phyloP scores from a whole-genome alignment of 2,797 vertebrate genomes.

The Phoeniculus purpureus region DNA sequence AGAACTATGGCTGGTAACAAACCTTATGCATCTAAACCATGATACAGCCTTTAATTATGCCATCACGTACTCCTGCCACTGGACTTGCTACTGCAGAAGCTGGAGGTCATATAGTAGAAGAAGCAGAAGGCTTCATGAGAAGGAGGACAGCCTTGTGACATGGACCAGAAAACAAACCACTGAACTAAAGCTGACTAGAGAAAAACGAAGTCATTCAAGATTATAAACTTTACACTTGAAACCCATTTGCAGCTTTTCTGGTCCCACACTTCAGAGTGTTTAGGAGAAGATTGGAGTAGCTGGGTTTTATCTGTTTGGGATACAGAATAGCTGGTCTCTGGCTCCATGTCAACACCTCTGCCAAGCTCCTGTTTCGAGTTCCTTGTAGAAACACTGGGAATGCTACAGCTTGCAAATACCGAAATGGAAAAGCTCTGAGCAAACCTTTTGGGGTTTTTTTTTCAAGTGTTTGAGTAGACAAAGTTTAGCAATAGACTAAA shows the following conservation, averaged over 20 bases:
- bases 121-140: not conserved
- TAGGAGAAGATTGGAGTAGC: not conserved
- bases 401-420: not conserved
- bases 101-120: not conserved
- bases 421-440: not conserved
- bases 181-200: not conserved
- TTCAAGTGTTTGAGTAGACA: not conserved
- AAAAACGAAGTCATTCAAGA: not conserved
- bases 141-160: not conserved
- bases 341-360: not conserved
- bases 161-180: not conserved
- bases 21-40: slow-evolving; percentile 11
- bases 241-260: not conserved
- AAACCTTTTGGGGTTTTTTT: not conserved
- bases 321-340: not conserved
- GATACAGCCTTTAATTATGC: slow-evolving; percentile 1
- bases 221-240: not conserved
- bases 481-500: not conserved
- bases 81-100: not conserved
- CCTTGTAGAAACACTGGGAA: not conserved
- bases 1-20: slow-evolving; percentile 15
- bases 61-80: not conserved
- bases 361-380: not conserved
- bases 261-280: not conserved
- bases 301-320: not conserved